phyloP scores from a whole-genome alignment of 1,140 invertebrate species.

The Helicorthomorpha holstii region DNA sequence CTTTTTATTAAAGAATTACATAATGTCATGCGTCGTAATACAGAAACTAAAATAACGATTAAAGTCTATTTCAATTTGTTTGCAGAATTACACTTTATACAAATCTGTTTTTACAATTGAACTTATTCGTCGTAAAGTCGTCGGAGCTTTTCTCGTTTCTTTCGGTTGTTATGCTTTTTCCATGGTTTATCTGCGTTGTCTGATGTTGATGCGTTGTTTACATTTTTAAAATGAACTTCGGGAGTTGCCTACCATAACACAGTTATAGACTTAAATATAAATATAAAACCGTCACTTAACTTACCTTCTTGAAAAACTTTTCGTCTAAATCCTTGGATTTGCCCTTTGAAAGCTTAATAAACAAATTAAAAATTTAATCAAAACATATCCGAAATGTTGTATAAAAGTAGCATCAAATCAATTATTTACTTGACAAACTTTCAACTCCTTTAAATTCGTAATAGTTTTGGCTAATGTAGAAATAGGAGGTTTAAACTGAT shows the following conservation, averaged over 20 bases:
- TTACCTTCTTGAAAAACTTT: constrained; percentile 12
- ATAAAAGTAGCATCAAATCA: constrained; percentile 16
- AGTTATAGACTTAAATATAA: neutral
- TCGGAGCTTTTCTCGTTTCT: constrained; percentile 71
- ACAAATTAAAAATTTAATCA: neutral
- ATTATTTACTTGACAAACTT: neutral
- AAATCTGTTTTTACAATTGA: no score
- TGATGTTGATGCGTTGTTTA: neutral
- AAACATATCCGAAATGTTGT: constrained; percentile 23
- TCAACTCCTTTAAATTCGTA: neutral
- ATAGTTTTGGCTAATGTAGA: neutral
- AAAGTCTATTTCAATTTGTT: no score
- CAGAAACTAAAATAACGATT: no score
- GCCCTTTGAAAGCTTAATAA: neutral
- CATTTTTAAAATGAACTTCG: neutral
- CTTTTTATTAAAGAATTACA: no score
- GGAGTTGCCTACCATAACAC: neutral
- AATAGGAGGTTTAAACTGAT: constrained; percentile 32
- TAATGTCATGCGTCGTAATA: no score
- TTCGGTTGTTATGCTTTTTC: constrained; percentile 63
- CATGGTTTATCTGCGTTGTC: constrained; percentile 45
- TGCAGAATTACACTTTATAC: no score
- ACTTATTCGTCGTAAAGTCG: no score
- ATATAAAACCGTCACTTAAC: no score
- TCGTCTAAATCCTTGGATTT: constrained; percentile 14